Percentiles rank a stretch among this genome's conserved stretches.
Conservation (phyloP, 1,140 invertebrate genomes). For the Diachasma alloeum region DNA sequence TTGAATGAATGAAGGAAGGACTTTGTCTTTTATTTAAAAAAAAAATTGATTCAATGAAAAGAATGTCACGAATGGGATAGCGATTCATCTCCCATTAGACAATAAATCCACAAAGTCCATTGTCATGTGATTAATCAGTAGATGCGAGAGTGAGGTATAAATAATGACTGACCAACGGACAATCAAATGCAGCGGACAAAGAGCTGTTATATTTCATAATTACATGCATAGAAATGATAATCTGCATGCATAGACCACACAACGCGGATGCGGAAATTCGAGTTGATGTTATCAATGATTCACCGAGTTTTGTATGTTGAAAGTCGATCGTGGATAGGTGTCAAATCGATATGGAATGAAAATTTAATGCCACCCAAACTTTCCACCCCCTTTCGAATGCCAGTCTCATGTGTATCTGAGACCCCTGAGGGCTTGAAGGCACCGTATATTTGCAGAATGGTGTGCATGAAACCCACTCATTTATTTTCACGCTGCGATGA, state of each 20-base stretch:
- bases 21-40: no score
- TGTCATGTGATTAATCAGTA: neutral
- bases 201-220: neutral
- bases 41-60: no score
- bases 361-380: neutral
- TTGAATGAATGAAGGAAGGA: no score
- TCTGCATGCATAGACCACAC: neutral
- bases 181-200: neutral
- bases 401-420: neutral
- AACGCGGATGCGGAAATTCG: neutral
- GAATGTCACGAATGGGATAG: no score
- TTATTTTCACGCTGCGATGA: neutral
- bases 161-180: neutral
- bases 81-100: no score
- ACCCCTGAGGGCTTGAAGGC: neutral
- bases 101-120: no score
- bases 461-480: neutral
- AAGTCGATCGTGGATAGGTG: neutral
- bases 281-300: neutral
- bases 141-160: neutral
- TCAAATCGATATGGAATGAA: constrained; percentile 1
- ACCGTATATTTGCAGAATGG: neutral
- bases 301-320: neutral
- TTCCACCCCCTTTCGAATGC: neutral
- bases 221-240: neutral